Evolutionary conservation across 2,888 invertebrate species (phyloP).

Genomic region (Synergus umbraculus): DNA sequence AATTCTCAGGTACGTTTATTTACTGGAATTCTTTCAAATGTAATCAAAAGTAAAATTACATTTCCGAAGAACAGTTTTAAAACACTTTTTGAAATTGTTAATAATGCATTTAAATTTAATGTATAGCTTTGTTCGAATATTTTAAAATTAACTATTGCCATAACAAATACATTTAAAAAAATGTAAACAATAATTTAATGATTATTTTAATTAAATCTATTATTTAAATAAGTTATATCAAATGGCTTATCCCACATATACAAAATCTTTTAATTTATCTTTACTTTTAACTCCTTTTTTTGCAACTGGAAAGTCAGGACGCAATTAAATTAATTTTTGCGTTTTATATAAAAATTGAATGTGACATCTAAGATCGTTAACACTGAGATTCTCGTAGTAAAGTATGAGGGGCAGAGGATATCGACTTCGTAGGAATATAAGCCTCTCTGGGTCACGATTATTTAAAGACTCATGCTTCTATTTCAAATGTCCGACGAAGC

Average conservation of each 20-base stretch:
- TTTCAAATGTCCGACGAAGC: constrained; percentile 74
- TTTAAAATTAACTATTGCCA: too few species aligned
- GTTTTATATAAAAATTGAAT: constrained; percentile 1
- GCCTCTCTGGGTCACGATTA: constrained; percentile 77
- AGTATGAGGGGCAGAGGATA: constrained; percentile 55
- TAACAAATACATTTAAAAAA: too few species aligned
- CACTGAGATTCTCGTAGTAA: background rate
- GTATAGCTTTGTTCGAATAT: too few species aligned
- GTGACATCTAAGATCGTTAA: background rate
- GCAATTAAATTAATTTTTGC: background rate
- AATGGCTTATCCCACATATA: too few species aligned
- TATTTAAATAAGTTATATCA: too few species aligned
- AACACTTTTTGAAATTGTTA: background rate
- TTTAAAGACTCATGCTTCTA: constrained; percentile 76
- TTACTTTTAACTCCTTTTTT: background rate
- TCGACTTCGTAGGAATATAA: constrained; percentile 62
- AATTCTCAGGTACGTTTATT: background rate
- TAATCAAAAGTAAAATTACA: background rate
- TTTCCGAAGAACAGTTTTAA: background rate
- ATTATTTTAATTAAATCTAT: too few species aligned
- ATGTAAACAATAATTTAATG: too few species aligned
- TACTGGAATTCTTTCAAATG: background rate
- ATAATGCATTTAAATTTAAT: too few species aligned
- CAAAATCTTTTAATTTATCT: background rate
- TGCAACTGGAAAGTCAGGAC: background rate